Percentiles rank a stretch among this genome's conserved stretches.
These are phyloP conservation scores for Terebella lapidaria DNA, from an alignment of 2,888 invertebrate genomes.

Conservation along the genomic window DNA sequence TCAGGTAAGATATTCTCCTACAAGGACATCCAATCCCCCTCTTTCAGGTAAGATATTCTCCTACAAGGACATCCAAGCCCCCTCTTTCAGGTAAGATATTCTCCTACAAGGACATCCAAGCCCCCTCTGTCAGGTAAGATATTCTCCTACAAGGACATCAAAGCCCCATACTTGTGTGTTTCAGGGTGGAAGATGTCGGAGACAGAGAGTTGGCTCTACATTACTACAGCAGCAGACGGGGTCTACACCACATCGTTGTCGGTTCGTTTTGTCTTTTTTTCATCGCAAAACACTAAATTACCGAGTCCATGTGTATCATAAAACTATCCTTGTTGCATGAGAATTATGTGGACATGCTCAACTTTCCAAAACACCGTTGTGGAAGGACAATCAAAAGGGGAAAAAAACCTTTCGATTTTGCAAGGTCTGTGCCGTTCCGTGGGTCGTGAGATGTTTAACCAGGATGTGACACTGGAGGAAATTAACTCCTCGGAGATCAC, in stretches of 20 bases:
- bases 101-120: slow-evolving; percentile 46
- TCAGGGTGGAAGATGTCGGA: slow-evolving; percentile 34
- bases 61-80: slow-evolving; percentile 49
- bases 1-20: slow-evolving; percentile 49
- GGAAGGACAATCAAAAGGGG: too few relatives aligned
- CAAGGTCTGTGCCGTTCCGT: slow-evolving; percentile 36
- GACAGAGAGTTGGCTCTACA: slow-evolving; percentile 36
- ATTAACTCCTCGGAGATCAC: slow-evolving; percentile 20
- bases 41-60: slow-evolving; percentile 49
- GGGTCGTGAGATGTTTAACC: slow-evolving; percentile 35
- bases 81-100: slow-evolving; percentile 51
- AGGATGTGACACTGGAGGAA: slow-evolving; percentile 28
- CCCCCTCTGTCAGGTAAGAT: slow-evolving; percentile 51
- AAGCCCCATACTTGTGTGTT: slow-evolving; percentile 41
- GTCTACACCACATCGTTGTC: slow-evolving; percentile 44
- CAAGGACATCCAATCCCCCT: slow-evolving; percentile 48
- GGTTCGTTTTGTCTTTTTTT: too few relatives aligned
- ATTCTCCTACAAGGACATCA: slow-evolving; percentile 47
- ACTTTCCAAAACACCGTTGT: too few relatives aligned
- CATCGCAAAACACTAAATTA: too few relatives aligned
- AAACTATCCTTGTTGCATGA: too few relatives aligned
- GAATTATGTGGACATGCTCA: too few relatives aligned
- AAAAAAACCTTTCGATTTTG: too few relatives aligned
- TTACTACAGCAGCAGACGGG: slow-evolving; percentile 43
- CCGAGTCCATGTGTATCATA: too few relatives aligned